Conservation (phyloP, 1,140 invertebrate genomes). For the Orussus abietinus region DNA sequence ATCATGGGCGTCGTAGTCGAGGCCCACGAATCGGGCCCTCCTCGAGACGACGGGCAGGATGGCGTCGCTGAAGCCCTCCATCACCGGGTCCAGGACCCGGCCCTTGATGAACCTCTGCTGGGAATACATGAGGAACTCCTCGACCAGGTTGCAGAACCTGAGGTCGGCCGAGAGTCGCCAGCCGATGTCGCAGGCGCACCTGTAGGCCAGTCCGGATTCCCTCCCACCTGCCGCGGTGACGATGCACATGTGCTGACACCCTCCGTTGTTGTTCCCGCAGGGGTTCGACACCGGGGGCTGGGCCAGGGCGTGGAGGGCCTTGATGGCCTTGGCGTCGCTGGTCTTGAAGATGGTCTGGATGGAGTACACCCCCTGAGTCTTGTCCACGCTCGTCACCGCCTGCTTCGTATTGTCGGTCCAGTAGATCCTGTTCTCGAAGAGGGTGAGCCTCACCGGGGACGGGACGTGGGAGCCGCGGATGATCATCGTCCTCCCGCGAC, state of each 20-base stretch:
- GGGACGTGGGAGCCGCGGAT: conserved; percentile 81
- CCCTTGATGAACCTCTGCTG: conserved; percentile 96
- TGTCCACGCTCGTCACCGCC: conserved; percentile 87
- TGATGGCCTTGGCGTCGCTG: conserved; percentile 79
- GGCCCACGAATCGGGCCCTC: conserved; percentile 90
- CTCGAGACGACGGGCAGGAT: conserved; percentile 87
- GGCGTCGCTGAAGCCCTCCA: conserved; percentile 89
- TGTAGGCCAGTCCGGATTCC: conserved; percentile 77
- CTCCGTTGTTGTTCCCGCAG: conserved; percentile 84
- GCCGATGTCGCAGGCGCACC: conserved; percentile 93
- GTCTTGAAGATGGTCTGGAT: conserved; percentile 79
- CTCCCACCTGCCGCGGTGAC: conserved; percentile 75
- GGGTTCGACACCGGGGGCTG: conserved; percentile 80
- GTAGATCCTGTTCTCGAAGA: conserved; percentile 89
- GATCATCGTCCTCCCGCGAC: conserved; percentile 73
- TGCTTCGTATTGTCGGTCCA: conserved; percentile 97
- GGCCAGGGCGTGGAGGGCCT: conserved; percentile 72
- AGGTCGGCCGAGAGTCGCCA: conserved; percentile 73
- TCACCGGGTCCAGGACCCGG: conserved; percentile 83
- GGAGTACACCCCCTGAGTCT: conserved; percentile 73
- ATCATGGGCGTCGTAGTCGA: conserved; percentile 91
- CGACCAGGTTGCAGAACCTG: conserved; percentile 78
- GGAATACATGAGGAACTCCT: conserved; percentile 94
- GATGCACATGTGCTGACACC: conserved; percentile 95
- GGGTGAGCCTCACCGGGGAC: conserved; percentile 75